These are phyloP conservation scores for Aquatica leii DNA, from an alignment of 2,888 invertebrate species.

Conservation along the genomic window DNA sequence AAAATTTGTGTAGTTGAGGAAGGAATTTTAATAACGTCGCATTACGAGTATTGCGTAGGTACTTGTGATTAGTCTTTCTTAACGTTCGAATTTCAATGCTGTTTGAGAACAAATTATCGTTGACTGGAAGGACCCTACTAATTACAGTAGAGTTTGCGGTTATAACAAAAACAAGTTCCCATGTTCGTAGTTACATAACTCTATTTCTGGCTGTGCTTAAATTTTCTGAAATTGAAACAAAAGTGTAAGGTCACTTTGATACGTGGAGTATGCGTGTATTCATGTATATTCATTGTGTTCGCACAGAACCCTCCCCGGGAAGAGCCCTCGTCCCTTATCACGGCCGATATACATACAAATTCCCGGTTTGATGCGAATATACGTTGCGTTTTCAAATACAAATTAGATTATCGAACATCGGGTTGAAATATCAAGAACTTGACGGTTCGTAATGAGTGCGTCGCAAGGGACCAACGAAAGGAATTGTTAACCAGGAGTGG, in stretches of 20 bases:
- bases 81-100: too few relatives aligned
- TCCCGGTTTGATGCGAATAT: constrained; percentile 21
- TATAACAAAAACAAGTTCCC: background rate
- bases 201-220: background rate
- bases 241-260: constrained; percentile 29
- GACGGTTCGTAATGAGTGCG: constrained; percentile 28
- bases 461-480: constrained; percentile 30
- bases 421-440: constrained; percentile 32
- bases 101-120: background rate
- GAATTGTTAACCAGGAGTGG: constrained; percentile 39
- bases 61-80: too few relatives aligned
- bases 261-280: constrained; percentile 32
- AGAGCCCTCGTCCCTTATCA: constrained; percentile 35
- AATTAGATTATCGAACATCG: constrained; percentile 33
- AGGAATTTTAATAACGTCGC: too few relatives aligned
- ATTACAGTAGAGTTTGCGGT: background rate
- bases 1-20: too few relatives aligned
- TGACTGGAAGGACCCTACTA: background rate
- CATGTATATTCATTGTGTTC: constrained; percentile 34
- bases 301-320: constrained; percentile 25
- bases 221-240: constrained; percentile 27
- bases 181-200: background rate
- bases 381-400: constrained; percentile 33
- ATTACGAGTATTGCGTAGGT: too few relatives aligned
- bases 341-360: constrained; percentile 31